phyloP scores from a whole-genome alignment of 2,113 vertebrate genomes.

The Lichenostomus cassidix region DNA sequence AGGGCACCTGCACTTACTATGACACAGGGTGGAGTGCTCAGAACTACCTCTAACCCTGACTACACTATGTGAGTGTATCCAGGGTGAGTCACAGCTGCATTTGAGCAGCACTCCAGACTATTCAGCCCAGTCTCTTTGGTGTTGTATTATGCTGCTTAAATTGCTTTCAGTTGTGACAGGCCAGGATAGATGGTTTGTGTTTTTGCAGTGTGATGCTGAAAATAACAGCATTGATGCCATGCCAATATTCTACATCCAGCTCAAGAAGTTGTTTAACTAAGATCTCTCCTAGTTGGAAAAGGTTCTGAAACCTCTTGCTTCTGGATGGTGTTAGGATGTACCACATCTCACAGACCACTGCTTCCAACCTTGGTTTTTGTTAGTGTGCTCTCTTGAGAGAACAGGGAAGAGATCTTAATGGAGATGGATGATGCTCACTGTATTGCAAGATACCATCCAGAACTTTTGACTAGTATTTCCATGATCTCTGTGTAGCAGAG shows the following conservation, averaged over 20 bases:
- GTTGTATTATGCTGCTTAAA: background rate
- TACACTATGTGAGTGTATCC: background rate
- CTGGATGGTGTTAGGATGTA: accelerated
- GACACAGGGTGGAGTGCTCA: background rate
- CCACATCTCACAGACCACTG: background rate
- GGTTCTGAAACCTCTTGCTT: background rate
- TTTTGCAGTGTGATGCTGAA: background rate
- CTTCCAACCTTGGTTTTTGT: background rate
- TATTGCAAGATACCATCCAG: background rate
- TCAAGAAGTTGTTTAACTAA: background rate
- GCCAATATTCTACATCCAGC: background rate
- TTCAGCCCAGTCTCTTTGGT: background rate
- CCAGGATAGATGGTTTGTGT: background rate
- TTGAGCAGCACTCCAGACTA: background rate
- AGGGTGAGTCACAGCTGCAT: background rate
- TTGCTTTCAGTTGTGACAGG: background rate
- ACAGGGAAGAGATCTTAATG: background rate
- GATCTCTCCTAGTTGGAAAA: background rate
- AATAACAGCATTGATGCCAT: background rate
- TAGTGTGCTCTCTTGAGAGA: background rate
- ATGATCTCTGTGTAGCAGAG: background rate
- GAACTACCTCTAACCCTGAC: background rate
- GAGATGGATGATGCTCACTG: no score
- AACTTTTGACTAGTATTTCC: background rate
- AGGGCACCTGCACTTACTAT: background rate